Base-by-base conservation (phyloP, 1,140 invertebrate species). In the Trichoplusia ni region DNA sequence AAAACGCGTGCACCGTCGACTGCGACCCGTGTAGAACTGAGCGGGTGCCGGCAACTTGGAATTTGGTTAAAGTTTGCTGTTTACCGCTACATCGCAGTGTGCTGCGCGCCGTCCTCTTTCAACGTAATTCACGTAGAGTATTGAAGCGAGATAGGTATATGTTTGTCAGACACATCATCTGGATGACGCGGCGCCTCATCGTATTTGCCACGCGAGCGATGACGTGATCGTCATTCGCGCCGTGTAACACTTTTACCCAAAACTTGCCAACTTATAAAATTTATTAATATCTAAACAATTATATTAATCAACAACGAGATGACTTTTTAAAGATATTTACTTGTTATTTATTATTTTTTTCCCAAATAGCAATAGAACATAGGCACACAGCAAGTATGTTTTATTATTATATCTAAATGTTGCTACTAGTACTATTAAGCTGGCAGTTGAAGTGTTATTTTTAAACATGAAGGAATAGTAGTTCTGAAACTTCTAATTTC, bases 41-140 rank as follows among this genome's bases (percentile, higher is more conserved):
- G 66, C 74, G 64, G 62, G 67, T 68, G 80, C 71, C 71, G 70
- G 40, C 69, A 82, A 83, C 72, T 84, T 82, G 69, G 63, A 75
- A 75, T 73, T 80, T 64, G 67, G 67, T 73, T 77, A 83, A 84
- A 87, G 72, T 87, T 87, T 84, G 71, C 75, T 71, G 76, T 69
- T 75, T 75, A 67, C 66, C 73, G 73, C 71, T 60, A 69, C 47
- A 56, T 54, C 51, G 61, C 44, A 64, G 23, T 31, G 56, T 27
- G 19, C 7, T 16, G 13, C 44, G 16, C 19, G 51, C 42, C n/a
- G 46, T 77, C 72, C 69, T 72, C 49, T 67, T 78, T 54, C 29
- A 33, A 19, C 16, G 8, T 11, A 19, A 6, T 6, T 11, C 18
- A 18, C 18, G 47, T 18, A 14, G 7, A 9, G 7, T 4, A 38